Conservation (phyloP, 2,113 vertebrate genomes). For the Seriola aureovittata region DNA sequence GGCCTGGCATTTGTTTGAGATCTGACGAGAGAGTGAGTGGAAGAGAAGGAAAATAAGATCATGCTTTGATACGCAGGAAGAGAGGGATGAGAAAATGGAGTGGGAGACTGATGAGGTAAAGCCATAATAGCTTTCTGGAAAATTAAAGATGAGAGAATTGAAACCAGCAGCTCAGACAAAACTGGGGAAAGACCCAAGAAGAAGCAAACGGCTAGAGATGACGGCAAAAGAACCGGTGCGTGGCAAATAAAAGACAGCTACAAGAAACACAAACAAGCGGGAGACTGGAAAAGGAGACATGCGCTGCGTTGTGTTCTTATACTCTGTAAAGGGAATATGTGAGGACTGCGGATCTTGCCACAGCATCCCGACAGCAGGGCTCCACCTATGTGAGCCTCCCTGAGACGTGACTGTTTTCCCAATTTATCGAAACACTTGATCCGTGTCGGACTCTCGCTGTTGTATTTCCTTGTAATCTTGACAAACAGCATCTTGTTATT, state of each 20-base stretch:
- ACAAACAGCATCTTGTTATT: constrained; percentile 14
- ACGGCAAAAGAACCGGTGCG: not conserved
- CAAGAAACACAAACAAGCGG: constrained; percentile 17
- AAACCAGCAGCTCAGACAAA: constrained; percentile 3
- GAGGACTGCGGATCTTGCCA: not conserved
- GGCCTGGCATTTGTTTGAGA: not conserved
- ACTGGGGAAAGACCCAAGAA: not conserved
- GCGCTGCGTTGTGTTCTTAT: constrained; percentile 36
- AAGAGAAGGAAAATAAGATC: not conserved
- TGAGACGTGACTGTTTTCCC: constrained; percentile 28
- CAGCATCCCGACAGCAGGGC: not conserved
- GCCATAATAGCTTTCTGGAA: not conserved
- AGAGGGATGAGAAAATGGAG: not conserved
- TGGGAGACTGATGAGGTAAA: not conserved
- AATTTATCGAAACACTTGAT: not conserved
- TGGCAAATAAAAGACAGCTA: not conserved
- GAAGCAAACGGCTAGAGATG: not conserved
- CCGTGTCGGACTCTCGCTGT: constrained; percentile 1
- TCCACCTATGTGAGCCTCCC: not conserved
- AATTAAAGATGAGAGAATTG: not conserved
- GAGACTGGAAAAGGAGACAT: not conserved
- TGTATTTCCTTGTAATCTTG: constrained; percentile 25
- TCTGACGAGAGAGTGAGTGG: not conserved
- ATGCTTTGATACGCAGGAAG: not conserved
- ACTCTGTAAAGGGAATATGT: constrained; percentile 25